Conservation (phyloP, 2,113 vertebrate species). For the Lutjanus erythropterus region DNA sequence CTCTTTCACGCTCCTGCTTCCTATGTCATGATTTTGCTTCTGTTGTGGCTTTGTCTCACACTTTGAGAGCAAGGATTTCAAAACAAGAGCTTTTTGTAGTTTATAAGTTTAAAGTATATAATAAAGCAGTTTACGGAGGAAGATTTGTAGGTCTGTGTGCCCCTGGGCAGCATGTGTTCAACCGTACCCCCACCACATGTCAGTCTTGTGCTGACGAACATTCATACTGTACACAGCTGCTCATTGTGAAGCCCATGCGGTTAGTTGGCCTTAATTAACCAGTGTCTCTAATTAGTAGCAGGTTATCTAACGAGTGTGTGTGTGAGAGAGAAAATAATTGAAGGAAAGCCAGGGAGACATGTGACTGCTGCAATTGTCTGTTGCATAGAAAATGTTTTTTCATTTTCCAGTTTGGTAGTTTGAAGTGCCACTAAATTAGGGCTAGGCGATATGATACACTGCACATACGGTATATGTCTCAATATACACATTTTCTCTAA, state of each 20-base stretch:
- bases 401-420: not conserved
- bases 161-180: constrained; percentile 2
- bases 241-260: constrained; percentile 47
- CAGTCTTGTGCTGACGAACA: constrained; percentile 20
- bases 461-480: too few relatives aligned
- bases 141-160: not conserved
- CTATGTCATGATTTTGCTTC: not conserved
- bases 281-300: constrained; percentile 62
- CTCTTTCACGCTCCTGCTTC: constrained; percentile 24
- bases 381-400: too few relatives aligned
- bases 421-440: too few relatives aligned
- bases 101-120: not conserved
- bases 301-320: constrained; percentile 35
- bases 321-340: not conserved
- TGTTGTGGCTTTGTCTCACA: not conserved
- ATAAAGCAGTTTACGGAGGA: not conserved
- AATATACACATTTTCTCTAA: too few relatives aligned
- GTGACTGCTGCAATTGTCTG: not conserved
- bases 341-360: not conserved
- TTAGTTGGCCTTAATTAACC: constrained; percentile 62
- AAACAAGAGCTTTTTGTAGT: not conserved
- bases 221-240: constrained; percentile 44
- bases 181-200: constrained; percentile 10
- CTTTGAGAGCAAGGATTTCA: not conserved
- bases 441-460: too few relatives aligned